Evolutionary conservation across 1,140 invertebrate genomes (phyloP).

Genomic region (Fopius arisanus): DNA sequence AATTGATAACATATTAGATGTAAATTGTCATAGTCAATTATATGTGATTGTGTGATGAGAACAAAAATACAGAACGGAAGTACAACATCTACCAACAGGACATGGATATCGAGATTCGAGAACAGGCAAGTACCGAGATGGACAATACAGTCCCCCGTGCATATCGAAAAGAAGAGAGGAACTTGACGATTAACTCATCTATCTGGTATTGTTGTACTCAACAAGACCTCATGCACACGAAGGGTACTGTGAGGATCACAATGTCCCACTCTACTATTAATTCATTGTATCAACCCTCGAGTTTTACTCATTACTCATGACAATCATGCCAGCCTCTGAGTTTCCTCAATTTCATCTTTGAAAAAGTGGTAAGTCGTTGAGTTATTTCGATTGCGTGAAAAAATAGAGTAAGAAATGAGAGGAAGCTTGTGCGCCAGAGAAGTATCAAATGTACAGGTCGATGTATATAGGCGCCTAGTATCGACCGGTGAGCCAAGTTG

Average conservation of each 20-base stretch:
- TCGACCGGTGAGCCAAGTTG: conserved; percentile 64
- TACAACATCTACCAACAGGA: background rate
- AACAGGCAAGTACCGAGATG: too few species aligned
- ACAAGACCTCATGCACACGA: conserved; percentile 48
- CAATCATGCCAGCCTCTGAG: background rate
- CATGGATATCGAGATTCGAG: too few species aligned
- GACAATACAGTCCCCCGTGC: conserved; percentile 39
- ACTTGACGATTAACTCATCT: conserved; percentile 66
- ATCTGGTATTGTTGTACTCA: conserved; percentile 62
- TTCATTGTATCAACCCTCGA: conserved; percentile 49
- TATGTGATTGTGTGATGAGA: background rate
- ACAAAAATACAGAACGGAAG: background rate
- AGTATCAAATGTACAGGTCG: conserved; percentile 62
- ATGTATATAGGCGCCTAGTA: conserved; percentile 60
- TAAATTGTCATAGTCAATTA: too few species aligned
- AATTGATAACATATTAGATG: too few species aligned
- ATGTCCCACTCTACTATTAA: conserved; percentile 25
- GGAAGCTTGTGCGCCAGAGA: conserved; percentile 50
- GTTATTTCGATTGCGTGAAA: background rate
- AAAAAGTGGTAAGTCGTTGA: background rate
- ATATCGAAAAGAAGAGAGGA: conserved; percentile 47
- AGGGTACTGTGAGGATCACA: conserved; percentile 36
- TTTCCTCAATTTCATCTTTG: background rate
- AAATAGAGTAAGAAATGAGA: background rate
- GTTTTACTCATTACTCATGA: conserved; percentile 24